These are phyloP conservation scores for Mola mola DNA, from an alignment of 2,113 vertebrate species.

Conservation along the genomic window DNA sequence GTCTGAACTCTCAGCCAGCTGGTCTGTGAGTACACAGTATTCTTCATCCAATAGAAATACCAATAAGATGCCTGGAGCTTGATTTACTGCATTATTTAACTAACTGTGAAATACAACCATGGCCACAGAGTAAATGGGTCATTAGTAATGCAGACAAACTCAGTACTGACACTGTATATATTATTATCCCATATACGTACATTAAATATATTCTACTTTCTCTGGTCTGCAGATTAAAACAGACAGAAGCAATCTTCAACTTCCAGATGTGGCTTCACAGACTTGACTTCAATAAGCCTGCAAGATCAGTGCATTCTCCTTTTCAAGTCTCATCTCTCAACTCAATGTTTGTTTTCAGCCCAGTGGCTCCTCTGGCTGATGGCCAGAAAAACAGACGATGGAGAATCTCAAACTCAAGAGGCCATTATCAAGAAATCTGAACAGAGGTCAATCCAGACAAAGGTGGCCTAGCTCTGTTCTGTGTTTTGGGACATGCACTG, in stretches of 20 bases:
- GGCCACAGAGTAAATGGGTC: conserved; percentile 17
- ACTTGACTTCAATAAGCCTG: conserved; percentile 2
- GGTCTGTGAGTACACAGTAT: conserved; percentile 47
- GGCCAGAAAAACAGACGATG: conserved; percentile 8
- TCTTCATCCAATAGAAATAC: conserved; percentile 42
- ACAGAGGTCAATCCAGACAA: conserved; percentile 13
- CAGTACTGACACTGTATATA: not conserved
- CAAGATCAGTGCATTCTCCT: conserved; percentile 21
- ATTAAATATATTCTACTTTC: conserved; percentile 3
- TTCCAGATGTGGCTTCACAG: conserved; percentile 34
- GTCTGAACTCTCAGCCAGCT: conserved; percentile 65
- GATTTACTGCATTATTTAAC: conserved; percentile 51
- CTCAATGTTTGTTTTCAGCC: conserved; percentile 30
- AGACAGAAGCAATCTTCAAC: conserved; percentile 24
- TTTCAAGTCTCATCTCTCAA: conserved; percentile 27
- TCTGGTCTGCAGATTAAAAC: conserved; percentile 10
- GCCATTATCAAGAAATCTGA: conserved; percentile 31
- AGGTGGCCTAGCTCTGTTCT: not conserved
- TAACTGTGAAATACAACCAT: conserved; percentile 39
- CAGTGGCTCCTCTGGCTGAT: conserved; percentile 26
- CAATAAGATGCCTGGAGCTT: conserved; percentile 38
- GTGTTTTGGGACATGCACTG: conserved; percentile 3
- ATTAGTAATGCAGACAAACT: conserved; percentile 6
- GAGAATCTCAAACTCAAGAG: conserved; percentile 1
- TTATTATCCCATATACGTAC: conserved; percentile 15